A percentile compares a stretch with the other conserved stretches of the same genome.
These are phyloP conservation scores for Strigops habroptila DNA, from an alignment of 2,113 vertebrate genomes.

Conservation along the genomic window DNA sequence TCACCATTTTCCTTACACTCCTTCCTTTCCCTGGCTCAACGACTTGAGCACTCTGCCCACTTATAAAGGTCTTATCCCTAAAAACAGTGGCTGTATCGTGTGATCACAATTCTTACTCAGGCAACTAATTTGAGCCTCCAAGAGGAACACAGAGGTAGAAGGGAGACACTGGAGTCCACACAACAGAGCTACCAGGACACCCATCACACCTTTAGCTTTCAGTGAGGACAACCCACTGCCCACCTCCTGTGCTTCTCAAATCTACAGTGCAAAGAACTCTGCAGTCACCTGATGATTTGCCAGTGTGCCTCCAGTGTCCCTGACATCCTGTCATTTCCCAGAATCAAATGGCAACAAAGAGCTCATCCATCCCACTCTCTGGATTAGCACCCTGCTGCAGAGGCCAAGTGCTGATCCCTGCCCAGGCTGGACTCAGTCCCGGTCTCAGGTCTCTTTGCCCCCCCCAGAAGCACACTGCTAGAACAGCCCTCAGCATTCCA, in stretches of 20 bases:
- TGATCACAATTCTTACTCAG: background rate
- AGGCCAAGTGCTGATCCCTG: background rate
- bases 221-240: background rate
- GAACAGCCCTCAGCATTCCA: background rate
- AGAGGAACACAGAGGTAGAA: background rate
- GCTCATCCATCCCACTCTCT: background rate
- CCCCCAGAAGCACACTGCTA: background rate
- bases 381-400: background rate
- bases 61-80: background rate
- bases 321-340: background rate
- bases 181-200: background rate
- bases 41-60: background rate
- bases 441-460: background rate
- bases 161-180: background rate
- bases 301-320: background rate
- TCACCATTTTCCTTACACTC: background rate
- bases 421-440: rapidly evolving
- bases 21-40: background rate
- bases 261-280: background rate
- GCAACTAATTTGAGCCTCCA: background rate
- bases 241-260: background rate
- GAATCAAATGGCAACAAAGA: background rate
- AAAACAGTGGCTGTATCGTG: rapidly evolving
- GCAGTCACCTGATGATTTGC: rapidly evolving
- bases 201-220: background rate